Conservation (phyloP, 2,113 vertebrate genomes). For the Oenanthe oenanthe region DNA sequence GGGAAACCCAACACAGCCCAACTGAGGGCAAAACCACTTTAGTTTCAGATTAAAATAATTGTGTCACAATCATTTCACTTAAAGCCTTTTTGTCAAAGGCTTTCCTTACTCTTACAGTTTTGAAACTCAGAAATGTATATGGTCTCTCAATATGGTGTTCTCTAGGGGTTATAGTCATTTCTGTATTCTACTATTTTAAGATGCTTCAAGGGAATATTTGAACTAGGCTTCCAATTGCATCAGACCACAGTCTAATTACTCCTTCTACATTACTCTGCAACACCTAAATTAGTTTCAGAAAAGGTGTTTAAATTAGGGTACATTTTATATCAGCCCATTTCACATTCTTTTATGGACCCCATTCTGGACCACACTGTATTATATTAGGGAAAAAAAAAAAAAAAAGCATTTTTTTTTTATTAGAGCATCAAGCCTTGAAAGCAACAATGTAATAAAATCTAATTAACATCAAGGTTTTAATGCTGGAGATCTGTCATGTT, state of each 20-base stretch:
- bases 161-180: neutral
- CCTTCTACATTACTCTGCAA: constrained; percentile 22
- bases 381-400: neutral
- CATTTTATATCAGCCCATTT: constrained; percentile 28
- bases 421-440: constrained; percentile 6
- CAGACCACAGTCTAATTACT: constrained; percentile 41
- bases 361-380: neutral
- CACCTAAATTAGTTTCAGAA: constrained; percentile 43
- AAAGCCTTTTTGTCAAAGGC: neutral
- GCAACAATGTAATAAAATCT: constrained; percentile 26
- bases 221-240: neutral
- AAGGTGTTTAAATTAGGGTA: constrained; percentile 52
- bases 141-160: neutral
- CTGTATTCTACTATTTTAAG: neutral
- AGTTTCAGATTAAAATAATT: neutral
- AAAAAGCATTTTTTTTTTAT: neutral
- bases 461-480: constrained; percentile 28
- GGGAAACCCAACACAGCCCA: neutral
- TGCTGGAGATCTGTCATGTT: neutral
- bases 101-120: neutral
- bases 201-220: constrained; percentile 41
- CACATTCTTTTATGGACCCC: neutral
- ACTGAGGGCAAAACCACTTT: neutral
- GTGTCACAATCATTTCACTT: neutral
- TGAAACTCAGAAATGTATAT: neutral